These are phyloP conservation scores for Trypoxylon attenuatum DNA, from an alignment of 2,888 invertebrate genomes.

Conservation along the genomic window DNA sequence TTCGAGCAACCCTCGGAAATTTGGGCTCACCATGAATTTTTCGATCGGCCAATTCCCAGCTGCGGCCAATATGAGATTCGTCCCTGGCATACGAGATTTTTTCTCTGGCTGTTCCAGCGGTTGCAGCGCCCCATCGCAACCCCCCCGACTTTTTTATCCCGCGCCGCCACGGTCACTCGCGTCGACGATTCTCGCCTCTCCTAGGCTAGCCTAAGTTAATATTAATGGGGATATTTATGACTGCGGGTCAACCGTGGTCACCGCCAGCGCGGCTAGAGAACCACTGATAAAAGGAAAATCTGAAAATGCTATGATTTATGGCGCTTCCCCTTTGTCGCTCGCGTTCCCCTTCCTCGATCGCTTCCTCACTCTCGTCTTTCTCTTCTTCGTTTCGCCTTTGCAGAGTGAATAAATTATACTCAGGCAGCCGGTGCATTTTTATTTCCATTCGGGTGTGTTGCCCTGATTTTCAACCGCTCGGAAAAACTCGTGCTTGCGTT, in stretches of 20 bases:
- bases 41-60: slow-evolving; percentile 70
- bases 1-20: slow-evolving; percentile 20
- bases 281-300: slow-evolving; percentile 72
- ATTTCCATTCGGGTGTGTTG: neutral
- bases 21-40: slow-evolving; percentile 67
- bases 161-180: slow-evolving; percentile 54
- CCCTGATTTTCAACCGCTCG: neutral
- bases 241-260: slow-evolving; percentile 64
- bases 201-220: slow-evolving; percentile 71
- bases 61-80: slow-evolving; percentile 72
- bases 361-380: neutral
- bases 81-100: slow-evolving; percentile 72
- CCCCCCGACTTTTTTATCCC: slow-evolving; percentile 43
- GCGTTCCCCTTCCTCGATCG: neutral
- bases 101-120: slow-evolving; percentile 34
- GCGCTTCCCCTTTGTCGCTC: slow-evolving; percentile 13
- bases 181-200: slow-evolving; percentile 55
- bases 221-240: slow-evolving; percentile 75
- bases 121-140: slow-evolving; percentile 18
- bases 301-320: slow-evolving; percentile 73
- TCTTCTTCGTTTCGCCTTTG: slow-evolving; percentile 53
- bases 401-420: slow-evolving; percentile 71
- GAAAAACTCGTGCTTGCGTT: no score
- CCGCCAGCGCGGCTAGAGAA: slow-evolving; percentile 48
- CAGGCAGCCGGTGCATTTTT: slow-evolving; percentile 38